Conservation (phyloP, 1,140 invertebrate genomes). For the Nilaparvata lugens region DNA sequence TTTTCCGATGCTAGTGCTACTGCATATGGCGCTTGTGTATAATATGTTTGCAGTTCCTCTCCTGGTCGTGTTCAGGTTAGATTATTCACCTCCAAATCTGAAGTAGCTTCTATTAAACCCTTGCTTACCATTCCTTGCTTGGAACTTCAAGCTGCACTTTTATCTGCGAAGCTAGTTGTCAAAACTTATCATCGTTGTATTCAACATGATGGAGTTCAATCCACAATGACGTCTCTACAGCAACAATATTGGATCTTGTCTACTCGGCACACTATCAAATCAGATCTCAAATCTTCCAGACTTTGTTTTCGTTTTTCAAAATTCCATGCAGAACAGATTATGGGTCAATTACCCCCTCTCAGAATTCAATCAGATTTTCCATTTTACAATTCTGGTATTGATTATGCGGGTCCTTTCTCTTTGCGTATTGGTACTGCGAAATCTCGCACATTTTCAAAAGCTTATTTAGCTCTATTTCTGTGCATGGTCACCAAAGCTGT, state of each 20-base stretch:
- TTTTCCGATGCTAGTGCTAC: slow-evolving; percentile 14
- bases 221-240: no score
- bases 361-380: background rate
- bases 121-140: slow-evolving; percentile 32
- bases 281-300: no score
- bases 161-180: slow-evolving; percentile 19
- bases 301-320: no score
- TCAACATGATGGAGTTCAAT: no score
- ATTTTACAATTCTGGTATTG: slow-evolving; percentile 18
- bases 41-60: slow-evolving; percentile 9
- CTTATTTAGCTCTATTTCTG: slow-evolving; percentile 32
- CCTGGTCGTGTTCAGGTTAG: slow-evolving; percentile 14
- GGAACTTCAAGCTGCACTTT: slow-evolving; percentile 31
- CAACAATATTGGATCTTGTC: no score
- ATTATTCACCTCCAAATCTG: slow-evolving; percentile 24
- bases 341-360: background rate
- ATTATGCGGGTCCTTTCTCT: slow-evolving; percentile 30
- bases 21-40: slow-evolving; percentile 4
- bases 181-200: no score
- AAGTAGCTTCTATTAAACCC: slow-evolving; percentile 28
- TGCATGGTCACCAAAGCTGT: slow-evolving; percentile 32
- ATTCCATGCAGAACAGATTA: no score
- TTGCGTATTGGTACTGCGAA: slow-evolving; percentile 22
- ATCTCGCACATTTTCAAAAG: slow-evolving; percentile 23
- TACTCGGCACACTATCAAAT: no score